Conservation (phyloP, 2,888 invertebrate genomes). For the Heliconius cydno region DNA sequence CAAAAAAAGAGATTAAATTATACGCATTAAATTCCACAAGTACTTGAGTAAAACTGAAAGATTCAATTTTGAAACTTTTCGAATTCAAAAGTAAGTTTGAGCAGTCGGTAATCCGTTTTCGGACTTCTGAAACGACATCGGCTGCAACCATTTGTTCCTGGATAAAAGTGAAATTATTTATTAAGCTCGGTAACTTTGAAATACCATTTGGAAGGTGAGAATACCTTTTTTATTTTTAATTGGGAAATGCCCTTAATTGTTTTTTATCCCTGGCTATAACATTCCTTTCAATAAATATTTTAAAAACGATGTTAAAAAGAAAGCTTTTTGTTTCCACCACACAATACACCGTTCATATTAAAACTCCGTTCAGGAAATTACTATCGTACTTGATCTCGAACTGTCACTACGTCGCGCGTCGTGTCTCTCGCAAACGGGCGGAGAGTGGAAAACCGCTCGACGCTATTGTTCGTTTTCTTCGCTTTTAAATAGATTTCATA, state of each 20-base stretch:
- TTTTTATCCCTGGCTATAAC: no score
- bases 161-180: constrained; percentile 47
- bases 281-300: no score
- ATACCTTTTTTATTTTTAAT: neutral
- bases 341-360: constrained; percentile 68
- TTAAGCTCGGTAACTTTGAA: constrained; percentile 37
- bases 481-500: constrained; percentile 12
- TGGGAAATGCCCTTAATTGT: no score
- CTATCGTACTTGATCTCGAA: constrained; percentile 70
- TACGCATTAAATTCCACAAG: constrained; percentile 15
- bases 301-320: no score
- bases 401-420: constrained; percentile 55
- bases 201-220: constrained; percentile 3
- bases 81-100: constrained; percentile 52
- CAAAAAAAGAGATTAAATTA: neutral
- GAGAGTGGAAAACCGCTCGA: constrained; percentile 4
- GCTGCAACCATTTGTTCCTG: constrained; percentile 46
- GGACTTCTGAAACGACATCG: constrained; percentile 51
- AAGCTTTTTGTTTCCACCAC: no score
- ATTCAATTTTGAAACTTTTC: constrained; percentile 54
- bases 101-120: constrained; percentile 52
- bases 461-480: constrained; percentile 9
- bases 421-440: constrained; percentile 48
- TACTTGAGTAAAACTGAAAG: constrained; percentile 46
- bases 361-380: constrained; percentile 71